Conservation (phyloP, 2,113 vertebrate species). For the Gymnorhina tibicen region DNA sequence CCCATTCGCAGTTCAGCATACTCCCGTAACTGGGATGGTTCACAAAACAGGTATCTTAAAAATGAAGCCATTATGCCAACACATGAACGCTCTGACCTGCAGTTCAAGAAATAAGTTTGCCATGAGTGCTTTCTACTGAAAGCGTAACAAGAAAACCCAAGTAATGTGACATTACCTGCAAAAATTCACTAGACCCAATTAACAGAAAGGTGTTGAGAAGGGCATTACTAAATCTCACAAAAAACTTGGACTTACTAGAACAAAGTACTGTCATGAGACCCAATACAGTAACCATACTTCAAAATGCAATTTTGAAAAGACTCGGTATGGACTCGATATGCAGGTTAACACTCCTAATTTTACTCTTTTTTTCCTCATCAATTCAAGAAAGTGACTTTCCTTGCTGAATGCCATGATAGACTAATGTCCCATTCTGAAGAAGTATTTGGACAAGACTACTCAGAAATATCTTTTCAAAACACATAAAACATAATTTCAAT, state of each 20-base stretch:
- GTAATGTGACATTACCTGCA: neutral
- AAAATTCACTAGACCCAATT: neutral
- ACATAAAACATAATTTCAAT: neutral
- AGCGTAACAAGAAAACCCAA: neutral
- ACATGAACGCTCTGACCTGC: slow-evolving; percentile 76
- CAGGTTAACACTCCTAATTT: neutral
- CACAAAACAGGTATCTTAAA: slow-evolving; percentile 89
- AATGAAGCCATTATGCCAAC: slow-evolving; percentile 86
- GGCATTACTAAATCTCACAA: neutral
- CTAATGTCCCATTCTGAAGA: neutral
- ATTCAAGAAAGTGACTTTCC: neutral
- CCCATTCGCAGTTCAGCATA: slow-evolving; percentile 81
- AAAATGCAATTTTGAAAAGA: neutral
- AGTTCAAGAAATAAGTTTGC: neutral
- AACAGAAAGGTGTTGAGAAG: neutral
- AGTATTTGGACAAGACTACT: neutral
- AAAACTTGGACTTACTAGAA: neutral
- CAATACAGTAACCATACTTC: neutral
- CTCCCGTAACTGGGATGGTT: slow-evolving; percentile 81
- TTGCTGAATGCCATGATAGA: neutral
- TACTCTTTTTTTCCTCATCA: neutral
- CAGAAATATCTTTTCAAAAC: neutral
- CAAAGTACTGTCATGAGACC: neutral
- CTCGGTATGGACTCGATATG: neutral
- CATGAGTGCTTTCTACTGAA: neutral